Percentiles rank a stretch among this genome's conserved stretches.
These are phyloP conservation scores for Lagopus muta DNA, from an alignment of 2,113 vertebrate genomes.

Conservation along the genomic window DNA sequence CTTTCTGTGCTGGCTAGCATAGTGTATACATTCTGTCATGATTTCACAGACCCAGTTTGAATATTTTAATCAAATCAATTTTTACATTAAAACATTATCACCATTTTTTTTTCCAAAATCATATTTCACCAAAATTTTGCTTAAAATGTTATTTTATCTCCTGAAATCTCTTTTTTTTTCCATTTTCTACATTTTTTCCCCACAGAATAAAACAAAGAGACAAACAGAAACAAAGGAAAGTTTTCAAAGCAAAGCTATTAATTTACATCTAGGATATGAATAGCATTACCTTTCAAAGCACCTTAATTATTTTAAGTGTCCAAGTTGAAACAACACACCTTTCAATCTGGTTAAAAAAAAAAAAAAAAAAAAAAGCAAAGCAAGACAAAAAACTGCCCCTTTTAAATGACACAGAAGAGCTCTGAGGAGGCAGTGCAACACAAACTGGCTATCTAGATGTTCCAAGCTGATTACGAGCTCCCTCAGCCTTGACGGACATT, in stretches of 20 bases:
- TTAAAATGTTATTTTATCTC: neutral
- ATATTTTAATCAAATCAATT: neutral
- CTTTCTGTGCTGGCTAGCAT: neutral
- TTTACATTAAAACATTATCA: neutral
- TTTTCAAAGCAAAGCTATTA: neutral
- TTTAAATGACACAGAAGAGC: neutral
- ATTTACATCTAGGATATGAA: neutral
- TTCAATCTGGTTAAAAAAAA: neutral
- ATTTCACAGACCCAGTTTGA: neutral
- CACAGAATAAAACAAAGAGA: neutral
- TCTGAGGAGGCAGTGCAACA: conserved; percentile 2
- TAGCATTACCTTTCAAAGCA: neutral
- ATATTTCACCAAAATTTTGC: neutral
- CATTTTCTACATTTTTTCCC: neutral
- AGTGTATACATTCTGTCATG: neutral
- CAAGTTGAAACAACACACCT: neutral
- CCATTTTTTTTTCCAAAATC: neutral
- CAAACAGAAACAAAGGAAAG: neutral
- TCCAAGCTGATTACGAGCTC: conserved; percentile 53
- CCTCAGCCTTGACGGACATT: conserved; percentile 4
- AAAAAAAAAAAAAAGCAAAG: neutral
- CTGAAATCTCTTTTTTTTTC: neutral
- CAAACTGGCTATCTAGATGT: conserved; percentile 49
- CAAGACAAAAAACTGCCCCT: neutral
- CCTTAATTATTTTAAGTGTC: neutral